phyloP scores from a whole-genome alignment of 2,888 invertebrate species.

The Amiota minor region DNA sequence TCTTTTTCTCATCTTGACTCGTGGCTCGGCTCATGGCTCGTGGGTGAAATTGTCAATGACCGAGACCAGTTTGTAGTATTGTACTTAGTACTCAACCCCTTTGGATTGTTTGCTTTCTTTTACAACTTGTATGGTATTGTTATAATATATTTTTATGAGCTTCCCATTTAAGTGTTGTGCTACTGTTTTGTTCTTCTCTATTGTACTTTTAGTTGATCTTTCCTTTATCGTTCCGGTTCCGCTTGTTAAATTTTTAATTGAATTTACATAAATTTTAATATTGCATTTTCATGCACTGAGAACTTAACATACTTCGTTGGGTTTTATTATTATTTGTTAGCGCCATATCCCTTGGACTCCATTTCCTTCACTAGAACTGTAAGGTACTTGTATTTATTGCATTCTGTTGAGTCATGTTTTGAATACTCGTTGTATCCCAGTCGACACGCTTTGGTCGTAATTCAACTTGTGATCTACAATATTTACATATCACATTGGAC shows the following conservation, averaged over 20 bases:
- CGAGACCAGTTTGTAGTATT: neutral
- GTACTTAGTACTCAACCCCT: neutral
- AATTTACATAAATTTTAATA: slow-evolving; percentile 66
- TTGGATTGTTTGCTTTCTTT: neutral
- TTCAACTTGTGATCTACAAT: too few species aligned
- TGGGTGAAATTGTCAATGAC: neutral
- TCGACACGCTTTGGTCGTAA: too few species aligned
- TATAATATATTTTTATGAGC: slow-evolving; percentile 28
- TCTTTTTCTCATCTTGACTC: too few species aligned
- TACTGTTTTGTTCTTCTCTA: slow-evolving; percentile 39
- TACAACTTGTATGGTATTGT: slow-evolving; percentile 12
- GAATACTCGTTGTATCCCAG: too few species aligned
- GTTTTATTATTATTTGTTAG: slow-evolving; percentile 15
- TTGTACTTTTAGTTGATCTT: neutral
- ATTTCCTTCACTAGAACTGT: slow-evolving; percentile 3
- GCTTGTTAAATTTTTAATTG: slow-evolving; percentile 62
- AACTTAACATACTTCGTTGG: too few species aligned
- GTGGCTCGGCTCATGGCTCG: too few species aligned
- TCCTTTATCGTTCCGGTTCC: slow-evolving; percentile 52
- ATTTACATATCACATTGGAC: slow-evolving; percentile 3
- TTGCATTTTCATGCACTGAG: slow-evolving; percentile 42
- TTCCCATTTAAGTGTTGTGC: slow-evolving; percentile 20
- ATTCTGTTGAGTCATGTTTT: too few species aligned
- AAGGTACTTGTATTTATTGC: too few species aligned
- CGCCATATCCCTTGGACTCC: slow-evolving; percentile 25